Conservation (phyloP, 2,797 vertebrate genomes). For the Salarias fasciatus region DNA sequence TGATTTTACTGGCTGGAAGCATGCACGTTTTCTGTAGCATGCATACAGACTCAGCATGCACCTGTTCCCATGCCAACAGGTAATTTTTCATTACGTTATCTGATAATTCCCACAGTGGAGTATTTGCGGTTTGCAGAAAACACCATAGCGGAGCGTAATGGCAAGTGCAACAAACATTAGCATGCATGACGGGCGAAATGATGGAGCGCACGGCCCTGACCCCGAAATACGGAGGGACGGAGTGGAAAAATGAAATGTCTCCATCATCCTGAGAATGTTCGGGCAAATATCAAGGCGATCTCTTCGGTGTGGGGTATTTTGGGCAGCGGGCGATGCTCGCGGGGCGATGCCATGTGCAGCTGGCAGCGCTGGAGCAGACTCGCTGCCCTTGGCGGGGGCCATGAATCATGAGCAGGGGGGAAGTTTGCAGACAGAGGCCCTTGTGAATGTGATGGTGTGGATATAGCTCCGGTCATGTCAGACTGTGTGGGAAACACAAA, state of each 20-base stretch:
- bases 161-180: constrained; percentile 26
- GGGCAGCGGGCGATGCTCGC: constrained; percentile 5
- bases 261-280: constrained; percentile 43
- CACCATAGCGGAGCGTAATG: too few relatives aligned
- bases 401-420: constrained; percentile 72
- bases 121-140: too few relatives aligned
- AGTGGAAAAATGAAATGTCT: constrained; percentile 15
- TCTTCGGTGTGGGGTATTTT: constrained; percentile 30
- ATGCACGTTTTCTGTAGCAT: too few relatives aligned
- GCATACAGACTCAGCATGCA: not conserved
- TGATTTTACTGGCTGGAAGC: too few relatives aligned
- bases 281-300: constrained; percentile 11
- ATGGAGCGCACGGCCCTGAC: constrained; percentile 25
- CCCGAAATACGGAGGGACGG: constrained; percentile 5
- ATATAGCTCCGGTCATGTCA: constrained; percentile 77
- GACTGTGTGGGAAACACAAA: constrained; percentile 86
- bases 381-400: constrained; percentile 60
- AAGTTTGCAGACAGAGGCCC: constrained; percentile 66
- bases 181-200: constrained; percentile 7
- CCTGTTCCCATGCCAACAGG: constrained; percentile 52
- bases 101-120: constrained; percentile 65
- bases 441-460: constrained; percentile 71
- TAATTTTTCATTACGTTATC: constrained; percentile 52
- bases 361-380: constrained; percentile 73
- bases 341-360: constrained; percentile 57